Percentiles rank a stretch among this genome's conserved stretches.
These are phyloP conservation scores for Dicyrtomina minuta DNA, from an alignment of 2,888 invertebrate species.

Conservation along the genomic window DNA sequence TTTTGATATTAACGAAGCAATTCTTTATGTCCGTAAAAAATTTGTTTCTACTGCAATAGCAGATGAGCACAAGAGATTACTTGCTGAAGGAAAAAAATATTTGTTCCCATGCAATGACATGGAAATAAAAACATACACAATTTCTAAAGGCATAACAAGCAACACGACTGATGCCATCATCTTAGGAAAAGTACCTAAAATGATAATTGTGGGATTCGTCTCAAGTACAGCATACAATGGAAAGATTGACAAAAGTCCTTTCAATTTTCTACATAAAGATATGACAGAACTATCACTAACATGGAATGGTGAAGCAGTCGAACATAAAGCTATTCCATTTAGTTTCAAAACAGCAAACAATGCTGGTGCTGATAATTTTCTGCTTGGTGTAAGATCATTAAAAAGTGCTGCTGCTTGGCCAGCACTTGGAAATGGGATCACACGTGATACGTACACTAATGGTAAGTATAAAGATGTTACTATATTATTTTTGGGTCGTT, in stretches of 20 bases:
- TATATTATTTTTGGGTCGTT: too few relatives aligned
- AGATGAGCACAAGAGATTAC: background rate
- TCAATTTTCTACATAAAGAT: background rate
- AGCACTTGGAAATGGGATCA: background rate
- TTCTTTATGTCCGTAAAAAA: background rate
- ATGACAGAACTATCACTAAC: background rate
- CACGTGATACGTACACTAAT: background rate
- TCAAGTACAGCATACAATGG: background rate
- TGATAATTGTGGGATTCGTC: slow-evolving; percentile 3
- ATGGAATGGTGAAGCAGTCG: background rate
- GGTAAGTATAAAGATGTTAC: too few relatives aligned
- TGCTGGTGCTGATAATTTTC: background rate
- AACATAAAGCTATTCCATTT: background rate
- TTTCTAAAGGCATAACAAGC: background rate
- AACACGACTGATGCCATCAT: background rate
- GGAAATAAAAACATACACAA: background rate
- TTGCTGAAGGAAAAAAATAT: background rate
- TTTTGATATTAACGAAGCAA: background rate
- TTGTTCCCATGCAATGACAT: background rate
- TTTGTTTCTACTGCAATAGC: background rate
- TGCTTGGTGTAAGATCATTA: background rate
- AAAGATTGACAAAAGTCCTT: background rate
- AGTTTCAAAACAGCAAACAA: background rate
- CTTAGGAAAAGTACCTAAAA: slow-evolving; percentile 7
- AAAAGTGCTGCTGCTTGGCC: background rate